Evolutionary conservation across 2,797 vertebrate species (phyloP).

Genomic region (Enteromius viviparus): DNA sequence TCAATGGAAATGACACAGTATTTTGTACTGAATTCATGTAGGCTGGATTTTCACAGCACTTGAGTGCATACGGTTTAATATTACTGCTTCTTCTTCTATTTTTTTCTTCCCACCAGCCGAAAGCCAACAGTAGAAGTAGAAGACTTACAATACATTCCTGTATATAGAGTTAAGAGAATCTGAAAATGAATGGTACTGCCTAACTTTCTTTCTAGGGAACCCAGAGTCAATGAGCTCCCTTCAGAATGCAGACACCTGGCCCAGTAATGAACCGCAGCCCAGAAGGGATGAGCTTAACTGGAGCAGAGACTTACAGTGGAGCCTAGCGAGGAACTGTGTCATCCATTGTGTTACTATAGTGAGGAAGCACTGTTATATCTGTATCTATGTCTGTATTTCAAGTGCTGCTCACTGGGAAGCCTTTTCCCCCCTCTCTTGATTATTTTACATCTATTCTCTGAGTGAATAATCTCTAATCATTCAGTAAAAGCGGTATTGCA

Average conservation of each 20-base stretch:
- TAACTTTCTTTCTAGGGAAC: conserved; percentile 39
- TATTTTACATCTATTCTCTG: conserved; percentile 33
- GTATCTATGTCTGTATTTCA: conserved; percentile 34
- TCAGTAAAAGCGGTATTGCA: conserved; percentile 72
- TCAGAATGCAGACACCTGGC: conserved; percentile 52
- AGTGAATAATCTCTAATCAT: conserved; percentile 67
- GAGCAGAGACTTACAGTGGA: conserved; percentile 43
- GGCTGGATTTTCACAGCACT: conserved; percentile 19
- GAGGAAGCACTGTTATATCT: conserved; percentile 34
- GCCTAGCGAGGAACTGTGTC: conserved; percentile 32
- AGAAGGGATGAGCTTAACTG: conserved; percentile 42
- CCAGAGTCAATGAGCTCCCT: conserved; percentile 33
- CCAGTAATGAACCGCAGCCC: conserved; percentile 48
- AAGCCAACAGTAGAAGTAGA: background rate
- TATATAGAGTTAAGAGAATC: conserved; percentile 27
- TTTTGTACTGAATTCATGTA: conserved; percentile 21
- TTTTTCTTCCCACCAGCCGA: background rate
- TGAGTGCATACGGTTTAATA: conserved; percentile 19
- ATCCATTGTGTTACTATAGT: conserved; percentile 43
- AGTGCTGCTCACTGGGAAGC: conserved; percentile 28
- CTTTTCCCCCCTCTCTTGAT: conserved; percentile 29
- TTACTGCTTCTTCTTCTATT: background rate
- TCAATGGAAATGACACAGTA: conserved; percentile 26
- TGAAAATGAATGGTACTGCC: conserved; percentile 30
- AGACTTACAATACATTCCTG: conserved; percentile 14